Evolutionary conservation across 2,113 vertebrate species (phyloP).

Genomic region (Formicarius rufipectus): DNA sequence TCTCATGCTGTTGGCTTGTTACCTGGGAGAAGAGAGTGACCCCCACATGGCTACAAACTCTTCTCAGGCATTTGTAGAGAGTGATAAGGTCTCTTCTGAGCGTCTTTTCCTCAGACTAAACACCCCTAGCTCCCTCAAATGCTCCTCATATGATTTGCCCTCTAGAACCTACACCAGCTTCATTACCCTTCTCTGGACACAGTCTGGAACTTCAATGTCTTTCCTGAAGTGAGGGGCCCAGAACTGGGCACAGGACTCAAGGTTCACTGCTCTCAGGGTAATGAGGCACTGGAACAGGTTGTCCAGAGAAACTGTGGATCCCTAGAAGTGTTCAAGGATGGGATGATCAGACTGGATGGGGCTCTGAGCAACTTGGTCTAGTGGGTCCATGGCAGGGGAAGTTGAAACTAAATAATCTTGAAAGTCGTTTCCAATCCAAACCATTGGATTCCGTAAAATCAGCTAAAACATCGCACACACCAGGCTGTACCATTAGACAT

Average conservation of each 20-base stretch:
- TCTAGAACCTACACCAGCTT: neutral
- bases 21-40: neutral
- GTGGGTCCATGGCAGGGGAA: neutral
- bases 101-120: neutral
- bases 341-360: too few relatives aligned
- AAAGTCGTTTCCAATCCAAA: neutral
- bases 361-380: neutral
- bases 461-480: neutral
- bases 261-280: too few relatives aligned
- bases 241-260: neutral
- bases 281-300: neutral
- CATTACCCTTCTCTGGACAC: neutral
- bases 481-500: neutral
- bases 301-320: neutral
- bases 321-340: neutral
- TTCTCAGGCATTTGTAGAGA: neutral
- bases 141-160: neutral
- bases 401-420: neutral
- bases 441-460: neutral
- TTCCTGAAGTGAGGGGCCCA: neutral
- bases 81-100: neutral
- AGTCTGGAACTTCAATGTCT: neutral
- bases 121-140: neutral
- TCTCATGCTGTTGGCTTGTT: accelerated
- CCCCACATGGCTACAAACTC: neutral